Conservation (phyloP, 2,888 invertebrate genomes). For the Catocala fraxini region DNA sequence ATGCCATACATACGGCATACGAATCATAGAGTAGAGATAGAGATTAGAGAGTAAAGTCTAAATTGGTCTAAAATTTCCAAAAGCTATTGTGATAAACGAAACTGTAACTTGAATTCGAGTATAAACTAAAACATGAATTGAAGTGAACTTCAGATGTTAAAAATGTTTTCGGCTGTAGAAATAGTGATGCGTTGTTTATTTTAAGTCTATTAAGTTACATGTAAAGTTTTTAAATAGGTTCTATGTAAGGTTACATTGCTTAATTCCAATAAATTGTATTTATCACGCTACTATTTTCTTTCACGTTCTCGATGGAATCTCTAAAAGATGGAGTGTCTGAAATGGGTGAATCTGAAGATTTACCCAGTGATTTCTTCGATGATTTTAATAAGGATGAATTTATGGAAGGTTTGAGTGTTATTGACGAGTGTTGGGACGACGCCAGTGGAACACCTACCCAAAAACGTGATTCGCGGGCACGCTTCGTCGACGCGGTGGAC, state of each 20-base stretch:
- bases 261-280: not conserved
- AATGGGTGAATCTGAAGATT: conserved; percentile 70
- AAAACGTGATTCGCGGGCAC: conserved; percentile 33
- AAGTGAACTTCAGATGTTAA: no score
- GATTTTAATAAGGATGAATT: conserved; percentile 81
- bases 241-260: not conserved
- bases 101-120: no score
- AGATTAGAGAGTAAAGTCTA: no score
- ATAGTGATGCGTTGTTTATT: not conserved
- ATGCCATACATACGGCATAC: no score
- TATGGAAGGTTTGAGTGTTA: conserved; percentile 81
- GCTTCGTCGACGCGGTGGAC: conserved; percentile 59
- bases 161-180: not conserved
- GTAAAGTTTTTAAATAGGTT: not conserved
- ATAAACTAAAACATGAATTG: no score
- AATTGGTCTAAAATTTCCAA: no score
- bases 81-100: no score
- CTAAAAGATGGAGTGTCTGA: conserved; percentile 52
- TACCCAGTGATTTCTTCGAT: conserved; percentile 84
- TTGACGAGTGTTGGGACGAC: conserved; percentile 78
- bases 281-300: conserved; percentile 7
- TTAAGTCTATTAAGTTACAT: not conserved
- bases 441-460: conserved; percentile 38
- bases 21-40: no score
- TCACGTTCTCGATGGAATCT: conserved; percentile 45